Conservation (phyloP, 2,888 invertebrate species). For the Xestia rhomboidea region DNA sequence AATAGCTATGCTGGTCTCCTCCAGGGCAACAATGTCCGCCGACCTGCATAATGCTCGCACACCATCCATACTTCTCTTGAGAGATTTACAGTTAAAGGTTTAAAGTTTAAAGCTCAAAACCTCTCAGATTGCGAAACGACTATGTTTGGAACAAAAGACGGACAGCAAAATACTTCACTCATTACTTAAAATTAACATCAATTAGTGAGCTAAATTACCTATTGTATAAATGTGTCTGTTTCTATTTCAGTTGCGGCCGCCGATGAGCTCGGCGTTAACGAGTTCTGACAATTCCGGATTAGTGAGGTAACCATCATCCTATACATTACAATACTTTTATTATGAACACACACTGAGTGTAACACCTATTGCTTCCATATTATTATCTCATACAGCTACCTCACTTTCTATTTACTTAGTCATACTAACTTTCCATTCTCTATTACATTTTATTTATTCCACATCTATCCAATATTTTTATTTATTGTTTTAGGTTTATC, state of each 20-base stretch:
- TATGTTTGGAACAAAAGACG: not conserved
- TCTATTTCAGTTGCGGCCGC: conserved; percentile 88
- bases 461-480: conserved; percentile 66
- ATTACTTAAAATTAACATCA: not conserved
- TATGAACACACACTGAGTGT: conserved; percentile 48
- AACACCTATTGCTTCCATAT: conserved; percentile 62
- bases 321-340: conserved; percentile 45
- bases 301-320: conserved; percentile 85
- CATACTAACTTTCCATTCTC: conserved; percentile 53
- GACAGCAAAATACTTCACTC: not conserved
- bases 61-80: no score
- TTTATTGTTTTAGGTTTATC: conserved; percentile 90
- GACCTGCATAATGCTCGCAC: no score
- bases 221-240: conserved; percentile 35
- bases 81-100: no score
- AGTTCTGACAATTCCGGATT: conserved; percentile 90
- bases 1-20: no score
- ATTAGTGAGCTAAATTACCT: not conserved
- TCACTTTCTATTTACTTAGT: conserved; percentile 59
- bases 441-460: conserved; percentile 59
- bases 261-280: conserved; percentile 87
- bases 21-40: no score
- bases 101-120: not conserved
- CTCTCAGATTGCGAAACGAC: not conserved
- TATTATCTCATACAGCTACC: conserved; percentile 57